Evolutionary conservation across 2,888 invertebrate genomes (phyloP).

Genomic region (Callyntrura sp.): DNA sequence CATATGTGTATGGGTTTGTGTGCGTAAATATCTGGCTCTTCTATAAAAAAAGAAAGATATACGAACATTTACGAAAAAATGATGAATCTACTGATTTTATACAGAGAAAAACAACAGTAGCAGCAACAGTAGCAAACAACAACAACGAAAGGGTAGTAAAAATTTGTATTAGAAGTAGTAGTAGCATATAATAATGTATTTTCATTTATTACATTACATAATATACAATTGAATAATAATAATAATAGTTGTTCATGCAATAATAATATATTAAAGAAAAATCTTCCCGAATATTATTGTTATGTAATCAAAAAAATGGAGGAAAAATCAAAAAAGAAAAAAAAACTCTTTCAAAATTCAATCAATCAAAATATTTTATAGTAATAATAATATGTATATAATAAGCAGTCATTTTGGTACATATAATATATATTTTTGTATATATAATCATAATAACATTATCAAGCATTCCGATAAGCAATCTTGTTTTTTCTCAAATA

Average conservation of each 20-base stretch:
- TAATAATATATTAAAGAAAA: conserved; percentile 36
- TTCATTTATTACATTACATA: conserved; percentile 58
- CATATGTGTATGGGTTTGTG: conserved; percentile 4
- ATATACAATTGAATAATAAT: conserved; percentile 46
- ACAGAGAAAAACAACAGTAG: background rate
- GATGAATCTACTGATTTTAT: background rate
- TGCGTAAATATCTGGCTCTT: background rate
- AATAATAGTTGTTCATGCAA: conserved; percentile 30
- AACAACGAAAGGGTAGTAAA: conserved; percentile 18
- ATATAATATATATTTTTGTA: conserved; percentile 34
- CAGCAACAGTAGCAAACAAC: background rate
- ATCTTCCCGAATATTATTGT: conserved; percentile 1
- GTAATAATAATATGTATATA: conserved; percentile 34
- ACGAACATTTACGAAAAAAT: background rate
- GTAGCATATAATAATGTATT: conserved; percentile 45
- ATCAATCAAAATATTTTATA: conserved; percentile 48
- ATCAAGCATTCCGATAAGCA: conserved; percentile 58
- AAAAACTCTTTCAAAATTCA: conserved; percentile 33
- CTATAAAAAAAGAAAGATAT: conserved; percentile 13
- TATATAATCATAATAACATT: conserved; percentile 49
- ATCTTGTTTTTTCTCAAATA: background rate
- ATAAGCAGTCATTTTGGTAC: conserved; percentile 63
- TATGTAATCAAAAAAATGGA: conserved; percentile 21
- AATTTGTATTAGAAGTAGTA: conserved; percentile 37
- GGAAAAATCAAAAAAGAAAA: conserved; percentile 34